Evolutionary conservation across 2,797 vertebrate species (phyloP).

Genomic region (Gila robusta): DNA sequence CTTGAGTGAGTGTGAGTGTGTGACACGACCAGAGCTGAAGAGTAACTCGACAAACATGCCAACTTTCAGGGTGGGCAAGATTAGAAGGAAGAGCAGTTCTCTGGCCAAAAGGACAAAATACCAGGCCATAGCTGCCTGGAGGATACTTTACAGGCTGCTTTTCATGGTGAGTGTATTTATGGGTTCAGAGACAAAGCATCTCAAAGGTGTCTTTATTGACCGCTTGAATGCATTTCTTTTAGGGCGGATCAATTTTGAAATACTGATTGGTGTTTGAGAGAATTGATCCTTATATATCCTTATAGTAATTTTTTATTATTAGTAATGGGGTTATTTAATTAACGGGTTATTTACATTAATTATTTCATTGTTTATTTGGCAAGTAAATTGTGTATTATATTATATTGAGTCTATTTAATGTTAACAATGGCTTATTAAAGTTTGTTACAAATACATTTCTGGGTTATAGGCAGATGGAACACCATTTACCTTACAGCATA

Average conservation of each 20-base stretch:
- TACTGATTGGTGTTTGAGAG: background rate
- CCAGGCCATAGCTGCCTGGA: constrained; percentile 79
- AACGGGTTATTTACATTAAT: background rate
- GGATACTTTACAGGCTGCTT: constrained; percentile 81
- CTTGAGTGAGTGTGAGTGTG: constrained; percentile 22
- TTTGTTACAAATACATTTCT: background rate
- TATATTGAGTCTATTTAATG: background rate
- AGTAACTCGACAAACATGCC: constrained; percentile 72
- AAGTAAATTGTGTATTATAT: background rate
- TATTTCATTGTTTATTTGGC: background rate
- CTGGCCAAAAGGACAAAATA: constrained; percentile 79
- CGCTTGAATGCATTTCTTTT: constrained; percentile 1
- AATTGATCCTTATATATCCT: background rate
- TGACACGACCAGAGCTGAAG: constrained; percentile 1
- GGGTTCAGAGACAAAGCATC: background rate
- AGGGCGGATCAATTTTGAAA: background rate
- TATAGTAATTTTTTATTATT: too few relatives aligned
- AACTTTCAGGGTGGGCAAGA: constrained; percentile 73
- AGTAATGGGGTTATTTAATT: background rate
- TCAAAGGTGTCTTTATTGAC: background rate
- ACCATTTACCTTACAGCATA: too few relatives aligned
- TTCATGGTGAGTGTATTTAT: constrained; percentile 77
- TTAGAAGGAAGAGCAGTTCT: constrained; percentile 79
- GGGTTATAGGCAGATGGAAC: background rate
- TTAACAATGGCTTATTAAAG: background rate